Percentiles rank a stretch among this genome's conserved stretches.
Conservation (phyloP, 2,888 invertebrate species). For the Philereme transversata region DNA sequence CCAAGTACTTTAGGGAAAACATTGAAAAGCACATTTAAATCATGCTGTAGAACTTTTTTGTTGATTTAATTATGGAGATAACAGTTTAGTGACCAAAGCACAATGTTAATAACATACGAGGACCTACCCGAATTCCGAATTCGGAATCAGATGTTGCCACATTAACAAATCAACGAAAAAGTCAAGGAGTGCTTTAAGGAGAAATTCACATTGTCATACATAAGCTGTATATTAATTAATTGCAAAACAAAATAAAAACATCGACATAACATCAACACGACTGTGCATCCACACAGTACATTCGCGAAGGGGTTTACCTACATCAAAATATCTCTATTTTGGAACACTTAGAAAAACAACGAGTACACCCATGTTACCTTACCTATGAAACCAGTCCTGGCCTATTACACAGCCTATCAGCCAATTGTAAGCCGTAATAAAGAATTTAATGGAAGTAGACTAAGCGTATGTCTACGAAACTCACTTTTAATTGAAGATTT, state of each 20-base stretch:
- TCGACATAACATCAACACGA: conserved; percentile 7
- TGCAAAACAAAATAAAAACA: conserved; percentile 5
- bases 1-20: background rate
- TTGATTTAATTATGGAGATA: conserved; percentile 2
- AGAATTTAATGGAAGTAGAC: conserved; percentile 7
- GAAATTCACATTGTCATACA: background rate
- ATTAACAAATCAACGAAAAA: conserved; percentile 14
- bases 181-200: background rate
- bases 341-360: background rate
- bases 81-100: no score
- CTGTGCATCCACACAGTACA: conserved; percentile 3
- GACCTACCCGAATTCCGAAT: no score
- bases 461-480: conserved; percentile 43
- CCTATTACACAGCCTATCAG: conserved; percentile 3
- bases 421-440: conserved; percentile 6
- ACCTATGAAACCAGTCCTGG: conserved; percentile 2
- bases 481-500: conserved; percentile 92
- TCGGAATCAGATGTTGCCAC: background rate
- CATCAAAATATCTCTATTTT: conserved; percentile 3
- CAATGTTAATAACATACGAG: no score
- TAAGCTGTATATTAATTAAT: conserved; percentile 10
- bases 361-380: conserved; percentile 7
- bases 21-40: conserved; percentile 13
- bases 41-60: conserved; percentile 11
- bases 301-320: conserved; percentile 4